Conservation (phyloP, 2,113 vertebrate genomes). For the Phalacrocorax brasilianus region DNA sequence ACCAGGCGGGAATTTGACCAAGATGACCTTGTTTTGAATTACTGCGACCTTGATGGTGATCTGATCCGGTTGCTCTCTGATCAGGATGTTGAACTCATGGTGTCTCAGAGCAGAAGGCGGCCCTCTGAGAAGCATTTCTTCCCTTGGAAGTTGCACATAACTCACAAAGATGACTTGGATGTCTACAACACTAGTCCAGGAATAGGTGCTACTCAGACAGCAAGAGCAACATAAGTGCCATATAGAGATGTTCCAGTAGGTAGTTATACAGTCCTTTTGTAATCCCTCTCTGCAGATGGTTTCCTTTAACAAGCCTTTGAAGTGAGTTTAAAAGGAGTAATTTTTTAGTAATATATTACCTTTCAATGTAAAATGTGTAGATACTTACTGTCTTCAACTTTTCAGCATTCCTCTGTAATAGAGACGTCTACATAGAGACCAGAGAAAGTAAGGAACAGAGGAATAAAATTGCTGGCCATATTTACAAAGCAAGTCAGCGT, state of each 20-base stretch:
- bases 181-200: slow-evolving; percentile 80
- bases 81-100: slow-evolving; percentile 88
- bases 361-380: background rate
- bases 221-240: background rate
- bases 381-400: background rate
- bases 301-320: background rate
- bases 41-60: slow-evolving; percentile 85
- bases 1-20: slow-evolving; percentile 82
- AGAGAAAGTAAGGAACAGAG: background rate
- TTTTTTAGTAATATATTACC: background rate
- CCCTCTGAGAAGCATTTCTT: slow-evolving; percentile 83
- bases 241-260: background rate
- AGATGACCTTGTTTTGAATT: slow-evolving; percentile 86
- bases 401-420: background rate
- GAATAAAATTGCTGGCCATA: background rate
- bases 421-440: background rate
- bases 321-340: background rate
- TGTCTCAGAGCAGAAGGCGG: slow-evolving; percentile 63
- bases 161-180: slow-evolving; percentile 76
- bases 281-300: background rate
- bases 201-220: background rate
- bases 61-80: slow-evolving; percentile 86
- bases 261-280: background rate
- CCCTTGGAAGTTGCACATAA: slow-evolving; percentile 88
- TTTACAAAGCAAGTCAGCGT: background rate